Evolutionary conservation across 2,888 invertebrate genomes (phyloP), one percentile per base, ranked within the genome.

Genomic region (Linnaemya tessellans): DNA sequence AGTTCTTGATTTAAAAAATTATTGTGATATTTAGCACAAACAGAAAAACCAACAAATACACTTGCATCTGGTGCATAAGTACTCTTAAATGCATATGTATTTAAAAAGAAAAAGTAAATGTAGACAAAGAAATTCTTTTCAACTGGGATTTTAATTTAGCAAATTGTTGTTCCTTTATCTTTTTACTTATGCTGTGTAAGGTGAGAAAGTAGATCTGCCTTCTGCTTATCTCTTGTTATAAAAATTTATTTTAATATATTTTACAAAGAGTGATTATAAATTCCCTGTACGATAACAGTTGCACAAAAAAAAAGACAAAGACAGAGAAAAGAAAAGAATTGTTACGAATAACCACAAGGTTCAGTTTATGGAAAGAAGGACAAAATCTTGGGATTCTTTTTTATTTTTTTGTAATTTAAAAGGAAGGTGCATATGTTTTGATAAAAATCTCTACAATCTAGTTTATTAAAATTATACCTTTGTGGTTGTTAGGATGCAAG

Each of bases 191-290:
- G 25, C 46, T 58, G 78, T 74, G 64, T 54, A 81, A 84, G 73
- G 78, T 84, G 84, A 78, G 78, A 84, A 84, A 78, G 78, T 73
- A 77, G 43, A 35, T 49, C 35, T n/a, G 43, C 56, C 71, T 64
- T 22, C 56, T 43, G 51, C 10, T 5, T 9, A 56, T 38, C 54
- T 22, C 22, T 68, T 81, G 65, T 74, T 22, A 8, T 38, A 41
- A 3, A 13, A 15, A 20, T 60, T 58, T 67, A 18, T n/a, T 54
- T 22, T 25, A 56, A 46, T 58, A 73, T 56, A 46, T 54, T 30
- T 74, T 51, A 9, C 15, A 73, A 15, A 25, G 41, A 30, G 67
- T 5, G 5, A 67, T 41, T 20, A 7, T 8, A 79, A 67, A 65
- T 73, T 30, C 22, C 64, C 9, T 22, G 1, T 7, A 68, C 68